Evolutionary conservation across 2,797 vertebrate species (phyloP), one percentile per base, ranked within the genome.

Genomic region (Novumbra hubbsi): DNA sequence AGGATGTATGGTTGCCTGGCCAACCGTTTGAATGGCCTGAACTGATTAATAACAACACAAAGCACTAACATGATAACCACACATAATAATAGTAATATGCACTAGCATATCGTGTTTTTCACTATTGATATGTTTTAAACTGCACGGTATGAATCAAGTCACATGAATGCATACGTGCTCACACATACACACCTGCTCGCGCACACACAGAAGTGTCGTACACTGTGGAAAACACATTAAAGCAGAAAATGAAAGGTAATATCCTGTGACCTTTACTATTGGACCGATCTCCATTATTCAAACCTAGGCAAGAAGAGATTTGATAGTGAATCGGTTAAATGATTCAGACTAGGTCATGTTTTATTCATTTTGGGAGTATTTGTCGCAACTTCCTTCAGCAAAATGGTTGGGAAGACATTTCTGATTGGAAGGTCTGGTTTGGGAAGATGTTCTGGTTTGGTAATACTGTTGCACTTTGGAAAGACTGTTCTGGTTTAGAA

Each of bases 211-310:
- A 52, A n/a, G 50, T 28, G 24, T 4, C 50, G 30, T 15, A 28
- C n/a, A 19, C 16, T 84, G 77, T 80, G 77, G 79, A 83, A 88
- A 89, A 87, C 68, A 83, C 84, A 90, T 89, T 87, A 87, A 85
- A 86, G 84, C 83, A 85, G 82, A 87, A 89, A 90, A 92, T 89
- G 86, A 91, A 90, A 88, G 83, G 90, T 88, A 88, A 92, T 92
- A 90, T 87, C 80, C 85, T 79, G 75, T 89, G 91, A 93, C 92
- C 91, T 93, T 92, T 91, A 81, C 75, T 34, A 76, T 75, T 81
- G 76, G 84, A 89, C 87, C 88, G 48, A 82, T 84, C 86, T 92
- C 77, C 89, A 92, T 92, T 92, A 92, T 92, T 93, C 87, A 92
- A 84, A 83, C 80, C 34, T 74, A 83, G 83, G 80, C 74, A 48